Conservation (phyloP, 2,888 invertebrate genomes). For the Drosophila helvetica region DNA sequence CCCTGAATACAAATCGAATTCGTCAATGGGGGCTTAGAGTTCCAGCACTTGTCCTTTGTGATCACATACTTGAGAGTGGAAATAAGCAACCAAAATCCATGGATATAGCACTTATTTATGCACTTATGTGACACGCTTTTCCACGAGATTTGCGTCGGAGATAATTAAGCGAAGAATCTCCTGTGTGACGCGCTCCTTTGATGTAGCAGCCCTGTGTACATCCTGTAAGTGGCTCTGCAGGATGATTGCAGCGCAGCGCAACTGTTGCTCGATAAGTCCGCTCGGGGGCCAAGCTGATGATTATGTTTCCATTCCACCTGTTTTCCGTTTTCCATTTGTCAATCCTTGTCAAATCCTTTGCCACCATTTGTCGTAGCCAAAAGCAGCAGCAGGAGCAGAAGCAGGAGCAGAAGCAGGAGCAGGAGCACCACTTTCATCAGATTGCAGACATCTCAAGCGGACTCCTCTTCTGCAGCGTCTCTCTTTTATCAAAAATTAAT, state of each 20-base stretch:
- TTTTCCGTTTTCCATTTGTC: conserved; percentile 29
- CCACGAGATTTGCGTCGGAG: background rate
- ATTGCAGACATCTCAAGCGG: conserved; percentile 44
- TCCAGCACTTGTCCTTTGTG: no score
- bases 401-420: background rate
- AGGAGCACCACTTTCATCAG: conserved; percentile 42
- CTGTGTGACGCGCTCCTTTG: background rate
- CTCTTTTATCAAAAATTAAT: conserved; percentile 58
- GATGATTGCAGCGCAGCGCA: background rate
- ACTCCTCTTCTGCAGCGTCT: conserved; percentile 10
- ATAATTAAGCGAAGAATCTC: background rate
- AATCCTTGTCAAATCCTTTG: conserved; percentile 56
- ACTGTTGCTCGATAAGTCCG: background rate
- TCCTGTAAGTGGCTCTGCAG: conserved; percentile 1
- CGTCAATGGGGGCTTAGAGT: no score
- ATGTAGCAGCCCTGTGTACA: background rate
- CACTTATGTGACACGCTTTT: background rate
- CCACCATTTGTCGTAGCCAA: conserved; percentile 43
- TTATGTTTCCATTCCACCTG: background rate
- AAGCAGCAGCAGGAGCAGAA: no score
- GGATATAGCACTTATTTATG: background rate
- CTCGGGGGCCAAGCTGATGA: background rate
- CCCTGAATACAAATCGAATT: no score
- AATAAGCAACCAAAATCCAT: background rate
- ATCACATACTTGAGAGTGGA: no score